These are phyloP conservation scores for Flexamia atlantica DNA, from an alignment of 2,888 invertebrate species.

Conservation along the genomic window DNA sequence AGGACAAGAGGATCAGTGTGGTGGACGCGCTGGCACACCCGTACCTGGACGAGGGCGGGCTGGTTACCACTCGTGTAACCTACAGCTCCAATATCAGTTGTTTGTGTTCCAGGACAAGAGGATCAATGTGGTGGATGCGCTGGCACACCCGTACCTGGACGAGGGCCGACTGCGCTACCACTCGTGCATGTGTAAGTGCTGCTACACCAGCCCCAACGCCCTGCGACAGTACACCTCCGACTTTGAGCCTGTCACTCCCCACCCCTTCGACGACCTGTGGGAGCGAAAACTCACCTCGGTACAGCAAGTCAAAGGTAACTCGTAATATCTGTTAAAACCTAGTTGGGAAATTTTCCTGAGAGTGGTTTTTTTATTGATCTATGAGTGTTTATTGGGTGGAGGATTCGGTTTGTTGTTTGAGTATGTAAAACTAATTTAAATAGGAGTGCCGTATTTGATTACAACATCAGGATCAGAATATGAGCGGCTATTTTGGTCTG, in stretches of 20 bases:
- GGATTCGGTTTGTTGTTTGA: too few relatives aligned
- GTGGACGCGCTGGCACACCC: slow-evolving; percentile 98
- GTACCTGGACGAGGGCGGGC: slow-evolving; percentile 97
- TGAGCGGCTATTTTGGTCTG: too few relatives aligned
- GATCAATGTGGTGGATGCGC: slow-evolving; percentile 95
- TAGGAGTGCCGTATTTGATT: too few relatives aligned
- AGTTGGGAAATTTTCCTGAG: too few relatives aligned
- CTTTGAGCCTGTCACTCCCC: slow-evolving; percentile 94
- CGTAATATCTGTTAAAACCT: too few relatives aligned
- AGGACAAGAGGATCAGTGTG: slow-evolving; percentile 96
- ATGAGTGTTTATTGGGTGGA: too few relatives aligned
- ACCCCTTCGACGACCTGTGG: slow-evolving; percentile 97
- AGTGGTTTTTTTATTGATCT: too few relatives aligned
- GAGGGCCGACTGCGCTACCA: slow-evolving; percentile 99
- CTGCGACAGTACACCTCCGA: slow-evolving; percentile 92
- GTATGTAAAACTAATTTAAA: too few relatives aligned
- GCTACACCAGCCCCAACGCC: slow-evolving; percentile 85
- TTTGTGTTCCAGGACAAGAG: slow-evolving; percentile 86
- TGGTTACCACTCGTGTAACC: slow-evolving; percentile 99
- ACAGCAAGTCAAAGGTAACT: slow-evolving; percentile 95
- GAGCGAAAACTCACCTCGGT: slow-evolving; percentile 96
- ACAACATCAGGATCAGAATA: too few relatives aligned
- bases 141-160: slow-evolving; percentile 98
- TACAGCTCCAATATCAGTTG: too few relatives aligned
- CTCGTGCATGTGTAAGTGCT: slow-evolving; percentile 99